Base-by-base conservation (phyloP, 1,140 invertebrate species). In the Copidosoma floridanum region DNA sequence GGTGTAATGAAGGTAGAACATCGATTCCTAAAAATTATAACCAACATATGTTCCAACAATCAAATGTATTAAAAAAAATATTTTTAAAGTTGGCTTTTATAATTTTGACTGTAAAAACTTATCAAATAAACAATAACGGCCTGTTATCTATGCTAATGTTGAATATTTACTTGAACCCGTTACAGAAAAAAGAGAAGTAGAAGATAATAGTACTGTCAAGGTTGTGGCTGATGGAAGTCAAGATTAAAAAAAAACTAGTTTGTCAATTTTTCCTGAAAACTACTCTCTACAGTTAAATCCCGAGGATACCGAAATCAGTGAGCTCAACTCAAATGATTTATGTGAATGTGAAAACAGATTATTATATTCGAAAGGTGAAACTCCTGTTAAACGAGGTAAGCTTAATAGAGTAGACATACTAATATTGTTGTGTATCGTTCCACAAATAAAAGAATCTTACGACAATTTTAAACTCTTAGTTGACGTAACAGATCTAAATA, bases 371-470 rank as follows among this genome's bases (percentile, higher is more conserved):
- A 12, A 46, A 3, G 41, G 41, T 32, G 41, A 43, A 35, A 38
- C 8, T 16, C 14, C 40, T 47, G 12, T 20, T 26, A 35, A 37
- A 24, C 37, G 29, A 47, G 14, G 20, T 46, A 54, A 61, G 24
- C 24, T 46, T 7, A 46, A 27, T 12, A 61, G 58, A 38, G 58
- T 61, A 20, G 20, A 61, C 4, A 3, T 29, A 54, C 54, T 61
- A 41, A 61, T 61, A 46, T 12, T 61, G 8, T 24, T 61, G 14
- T 53, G 50, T 32, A 12, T 61, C 35, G 58, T 53, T 14, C 51
- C 58, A 24, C 14, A 61, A n/a, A 53, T 61, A 21, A 43, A 52
- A 18, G 58, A 61, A 54, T 23, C 58, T 8, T 53, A 61, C 41
- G 41, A 61, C 6, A 52, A 60, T 32, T 21, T 60, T 41, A 40